phyloP scores from a whole-genome alignment of 2,113 vertebrate genomes.

The Blennius ocellaris region DNA sequence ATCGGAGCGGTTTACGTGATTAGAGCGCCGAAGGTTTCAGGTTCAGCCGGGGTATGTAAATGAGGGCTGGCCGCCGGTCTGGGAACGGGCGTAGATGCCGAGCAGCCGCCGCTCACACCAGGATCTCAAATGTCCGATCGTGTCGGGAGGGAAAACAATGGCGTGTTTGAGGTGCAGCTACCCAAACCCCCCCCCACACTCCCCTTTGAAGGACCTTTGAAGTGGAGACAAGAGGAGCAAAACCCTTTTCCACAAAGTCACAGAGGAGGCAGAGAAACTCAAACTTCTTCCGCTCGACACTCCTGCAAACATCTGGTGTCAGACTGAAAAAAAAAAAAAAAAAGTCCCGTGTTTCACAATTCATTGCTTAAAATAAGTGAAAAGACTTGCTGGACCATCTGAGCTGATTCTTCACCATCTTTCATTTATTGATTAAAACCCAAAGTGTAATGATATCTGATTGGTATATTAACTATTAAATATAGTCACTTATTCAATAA shows the following conservation, averaged over 20 bases:
- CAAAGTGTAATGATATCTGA: too few relatives aligned
- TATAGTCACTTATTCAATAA: too few relatives aligned
- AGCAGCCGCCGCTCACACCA: slow-evolving; percentile 23
- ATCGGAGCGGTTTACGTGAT: slow-evolving; percentile 59
- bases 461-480: too few relatives aligned
- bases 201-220: slow-evolving; percentile 59
- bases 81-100: slow-evolving; percentile 33
- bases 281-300: background rate
- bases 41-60: slow-evolving; percentile 66
- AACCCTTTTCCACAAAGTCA: slow-evolving; percentile 50
- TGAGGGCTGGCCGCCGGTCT: slow-evolving; percentile 64
- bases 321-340: background rate
- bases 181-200: slow-evolving; percentile 46
- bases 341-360: too few relatives aligned
- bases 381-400: too few relatives aligned
- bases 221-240: slow-evolving; percentile 41
- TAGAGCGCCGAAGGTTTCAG: slow-evolving; percentile 62
- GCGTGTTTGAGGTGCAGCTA: slow-evolving; percentile 57
- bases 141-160: slow-evolving; percentile 68
- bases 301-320: background rate
- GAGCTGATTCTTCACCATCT: too few relatives aligned
- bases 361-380: too few relatives aligned
- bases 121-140: slow-evolving; percentile 76
- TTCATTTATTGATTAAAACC: too few relatives aligned
- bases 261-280: slow-evolving; percentile 1